These are phyloP conservation scores for Rhamnusium bicolor DNA, from an alignment of 2,888 invertebrate species.

Conservation along the genomic window DNA sequence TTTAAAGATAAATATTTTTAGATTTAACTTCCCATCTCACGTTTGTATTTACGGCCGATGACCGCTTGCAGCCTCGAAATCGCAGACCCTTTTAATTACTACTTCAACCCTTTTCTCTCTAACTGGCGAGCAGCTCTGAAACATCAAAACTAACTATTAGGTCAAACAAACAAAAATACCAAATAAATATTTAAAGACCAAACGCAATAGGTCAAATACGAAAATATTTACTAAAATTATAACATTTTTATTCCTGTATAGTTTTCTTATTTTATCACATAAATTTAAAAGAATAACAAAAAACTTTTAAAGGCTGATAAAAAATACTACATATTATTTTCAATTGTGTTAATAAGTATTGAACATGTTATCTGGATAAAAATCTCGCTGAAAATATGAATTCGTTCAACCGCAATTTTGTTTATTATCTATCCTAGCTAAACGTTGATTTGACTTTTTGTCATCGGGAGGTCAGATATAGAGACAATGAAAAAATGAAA, in stretches of 20 bases:
- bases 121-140: neutral
- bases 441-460: conserved; percentile 53
- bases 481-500: conserved; percentile 55
- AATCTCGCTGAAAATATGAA: conserved; percentile 30
- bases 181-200: neutral
- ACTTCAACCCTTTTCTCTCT: conserved; percentile 26
- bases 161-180: conserved; percentile 8
- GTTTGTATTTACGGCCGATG: conserved; percentile 36
- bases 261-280: too few species aligned
- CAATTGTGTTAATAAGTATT: neutral
- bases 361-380: conserved; percentile 2
- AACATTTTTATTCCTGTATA: too few species aligned
- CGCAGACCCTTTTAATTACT: conserved; percentile 18
- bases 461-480: conserved; percentile 59
- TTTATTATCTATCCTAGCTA: conserved; percentile 51
- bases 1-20: conserved; percentile 18
- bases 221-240: neutral
- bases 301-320: too few species aligned
- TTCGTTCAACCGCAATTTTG: conserved; percentile 46
- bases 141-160: neutral
- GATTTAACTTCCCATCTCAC: neutral
- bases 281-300: neutral
- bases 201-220: neutral
- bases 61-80: conserved; percentile 39
- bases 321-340: neutral